Evolutionary conservation across 2,113 vertebrate species (phyloP).

Genomic region (Zonotrichia leucophrys): DNA sequence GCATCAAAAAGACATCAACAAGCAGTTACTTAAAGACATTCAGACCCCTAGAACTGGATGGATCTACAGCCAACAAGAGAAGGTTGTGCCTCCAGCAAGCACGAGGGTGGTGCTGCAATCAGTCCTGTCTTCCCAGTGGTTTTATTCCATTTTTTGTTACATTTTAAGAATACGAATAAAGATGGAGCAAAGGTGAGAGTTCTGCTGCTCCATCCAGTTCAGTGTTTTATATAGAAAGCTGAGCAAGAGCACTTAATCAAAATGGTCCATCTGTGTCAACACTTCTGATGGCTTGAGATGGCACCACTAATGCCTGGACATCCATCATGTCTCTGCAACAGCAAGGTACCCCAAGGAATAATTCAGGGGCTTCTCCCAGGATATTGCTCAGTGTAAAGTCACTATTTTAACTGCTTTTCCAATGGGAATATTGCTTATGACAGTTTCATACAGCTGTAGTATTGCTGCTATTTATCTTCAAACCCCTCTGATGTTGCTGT

Average conservation of each 20-base stretch:
- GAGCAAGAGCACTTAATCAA: constrained; percentile 20
- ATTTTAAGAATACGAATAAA: neutral
- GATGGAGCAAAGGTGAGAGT: neutral
- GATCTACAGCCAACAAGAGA: neutral
- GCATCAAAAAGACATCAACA: neutral
- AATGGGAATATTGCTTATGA: constrained; percentile 60
- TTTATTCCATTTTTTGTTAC: neutral
- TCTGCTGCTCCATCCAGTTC: neutral
- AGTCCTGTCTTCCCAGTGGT: neutral
- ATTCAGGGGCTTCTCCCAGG: constrained; percentile 46
- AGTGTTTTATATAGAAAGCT: constrained; percentile 32
- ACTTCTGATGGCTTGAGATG: constrained; percentile 24
- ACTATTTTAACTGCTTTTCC: constrained; percentile 52
- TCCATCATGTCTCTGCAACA: constrained; percentile 38
- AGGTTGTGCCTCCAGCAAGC: neutral
- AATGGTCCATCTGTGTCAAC: constrained; percentile 30
- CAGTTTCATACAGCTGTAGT: constrained; percentile 58
- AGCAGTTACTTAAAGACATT: neutral
- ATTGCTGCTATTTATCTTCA: constrained; percentile 71
- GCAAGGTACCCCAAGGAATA: constrained; percentile 34
- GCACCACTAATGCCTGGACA: constrained; percentile 38
- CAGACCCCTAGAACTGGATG: neutral
- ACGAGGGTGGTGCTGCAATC: neutral
- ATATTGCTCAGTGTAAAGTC: constrained; percentile 41
- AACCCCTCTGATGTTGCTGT: neutral